These are phyloP conservation scores for Epinephelus fuscoguttatus DNA, from an alignment of 2,113 vertebrate genomes.

Conservation along the genomic window DNA sequence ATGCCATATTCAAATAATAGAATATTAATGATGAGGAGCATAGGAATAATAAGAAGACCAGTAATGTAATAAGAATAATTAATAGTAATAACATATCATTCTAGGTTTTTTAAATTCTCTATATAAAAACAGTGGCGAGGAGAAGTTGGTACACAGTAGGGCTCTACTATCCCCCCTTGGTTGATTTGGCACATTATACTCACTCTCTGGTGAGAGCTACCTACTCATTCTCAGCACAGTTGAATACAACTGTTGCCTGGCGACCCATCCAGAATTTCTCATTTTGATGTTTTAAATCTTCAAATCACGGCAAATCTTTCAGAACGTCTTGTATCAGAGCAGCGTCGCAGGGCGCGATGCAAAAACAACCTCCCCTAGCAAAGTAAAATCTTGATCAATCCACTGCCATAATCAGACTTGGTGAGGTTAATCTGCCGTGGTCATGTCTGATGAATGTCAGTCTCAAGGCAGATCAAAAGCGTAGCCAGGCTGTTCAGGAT, in stretches of 20 bases:
- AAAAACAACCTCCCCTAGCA: slow-evolving; percentile 4
- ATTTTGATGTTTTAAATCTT: slow-evolving; percentile 33
- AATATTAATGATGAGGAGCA: slow-evolving; percentile 70
- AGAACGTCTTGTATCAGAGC: slow-evolving; percentile 8
- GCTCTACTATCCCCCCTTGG: slow-evolving; percentile 53
- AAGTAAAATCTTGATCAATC: slow-evolving; percentile 2
- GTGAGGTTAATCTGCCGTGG: slow-evolving; percentile 24
- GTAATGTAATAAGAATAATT: slow-evolving; percentile 79
- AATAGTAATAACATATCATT: slow-evolving; percentile 79
- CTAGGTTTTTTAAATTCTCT: slow-evolving; percentile 62
- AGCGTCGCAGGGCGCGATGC: slow-evolving; percentile 19
- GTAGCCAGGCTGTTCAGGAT: slow-evolving; percentile 48
- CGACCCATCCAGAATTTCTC: slow-evolving; percentile 61
- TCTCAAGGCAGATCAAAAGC: slow-evolving; percentile 53
- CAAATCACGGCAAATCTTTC: slow-evolving; percentile 10
- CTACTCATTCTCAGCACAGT: slow-evolving; percentile 72
- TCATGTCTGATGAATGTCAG: slow-evolving; percentile 11
- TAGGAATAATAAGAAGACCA: slow-evolving; percentile 77
- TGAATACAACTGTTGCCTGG: slow-evolving; percentile 63
- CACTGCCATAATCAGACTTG: neutral
- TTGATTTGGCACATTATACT: slow-evolving; percentile 80
- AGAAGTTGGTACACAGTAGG: slow-evolving; percentile 75
- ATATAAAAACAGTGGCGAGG: slow-evolving; percentile 77
- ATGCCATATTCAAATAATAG: slow-evolving; percentile 77
- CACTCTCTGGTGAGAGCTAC: slow-evolving; percentile 68